Evolutionary conservation across 2,113 vertebrate species (phyloP), one percentile per base, ranked within the genome.

Genomic region (Uria aalge): DNA sequence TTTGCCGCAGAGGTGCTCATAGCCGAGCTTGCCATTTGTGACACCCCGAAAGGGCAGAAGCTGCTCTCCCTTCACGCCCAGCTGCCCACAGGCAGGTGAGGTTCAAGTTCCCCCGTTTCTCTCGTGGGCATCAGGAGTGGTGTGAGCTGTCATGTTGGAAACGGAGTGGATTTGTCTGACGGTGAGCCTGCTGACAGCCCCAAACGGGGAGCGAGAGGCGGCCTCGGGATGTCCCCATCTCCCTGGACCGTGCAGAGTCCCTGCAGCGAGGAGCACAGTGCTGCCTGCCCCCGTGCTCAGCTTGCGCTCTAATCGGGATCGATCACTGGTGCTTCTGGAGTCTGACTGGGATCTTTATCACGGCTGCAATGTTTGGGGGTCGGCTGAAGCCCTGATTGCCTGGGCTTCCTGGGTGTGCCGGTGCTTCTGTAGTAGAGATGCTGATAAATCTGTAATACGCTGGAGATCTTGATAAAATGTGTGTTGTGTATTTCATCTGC

Each of bases 321-420:
- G 10, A 79, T 91, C 48, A 26, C 77, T 64, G 62, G 12, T 40
- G 34, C 69, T 85, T 21, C 12, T 2, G 6, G 75, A 83, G 41
- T 43, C 45, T 13, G 11, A 24, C 16, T 50, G 74, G 85, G 67
- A 83, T 82, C 77, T 66, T 90, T 83, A 68, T 90, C 88, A 6
- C 0, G 0, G 56, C 64, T 4, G 2, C 0, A 0, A 9, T 26
- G 48, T 52, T 6, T 69, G 69, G 63, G 41, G 52, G 57, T 32
- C 47, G 15, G 29, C 71, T 59, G 90, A 14, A 81, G 81, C 30
- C 41, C 57, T 34, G 45, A 69, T 5, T 92, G 73, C 36, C 57
- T 56, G 52, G 34, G 11, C 45, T 74, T 64, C 17, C 80, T 87
- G 66, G 66, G 50, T 64, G 40, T 88, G 69, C 85, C 74, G 41